Conservation (phyloP, 2,888 invertebrate species). For the Lagria hirta region DNA sequence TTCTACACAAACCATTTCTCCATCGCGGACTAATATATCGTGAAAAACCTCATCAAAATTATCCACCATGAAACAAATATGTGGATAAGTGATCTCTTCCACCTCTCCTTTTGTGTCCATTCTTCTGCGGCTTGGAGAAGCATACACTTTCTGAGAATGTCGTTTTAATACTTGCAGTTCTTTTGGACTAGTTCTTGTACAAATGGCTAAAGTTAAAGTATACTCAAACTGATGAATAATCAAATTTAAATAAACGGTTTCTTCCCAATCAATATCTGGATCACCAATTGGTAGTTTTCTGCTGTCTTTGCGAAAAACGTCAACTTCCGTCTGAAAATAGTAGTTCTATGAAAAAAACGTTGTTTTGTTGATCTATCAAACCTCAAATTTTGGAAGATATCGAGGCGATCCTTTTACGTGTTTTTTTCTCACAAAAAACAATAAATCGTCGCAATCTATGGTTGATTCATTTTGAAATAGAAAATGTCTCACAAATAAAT, state of each 20-base stretch:
- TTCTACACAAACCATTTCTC: constrained; percentile 99
- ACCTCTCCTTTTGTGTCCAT: constrained; percentile 98
- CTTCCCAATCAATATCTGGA: constrained; percentile 98
- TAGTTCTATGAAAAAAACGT: neutral
- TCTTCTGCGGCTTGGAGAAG: constrained; percentile 92
- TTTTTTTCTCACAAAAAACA: constrained; percentile 93
- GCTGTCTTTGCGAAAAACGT: constrained; percentile 96
- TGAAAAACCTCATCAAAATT: constrained; percentile 99
- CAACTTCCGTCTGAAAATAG: constrained; percentile 79
- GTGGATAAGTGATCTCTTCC: constrained; percentile 98
- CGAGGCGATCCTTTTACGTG: constrained; percentile 86
- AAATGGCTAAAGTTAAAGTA: constrained; percentile 94
- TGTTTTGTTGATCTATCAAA: constrained; percentile 46
- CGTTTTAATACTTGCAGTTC: constrained; percentile 93
- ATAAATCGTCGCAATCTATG: constrained; percentile 89
- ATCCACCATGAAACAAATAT: constrained; percentile 99
- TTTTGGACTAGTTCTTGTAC: constrained; percentile 95
- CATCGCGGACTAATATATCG: constrained; percentile 95
- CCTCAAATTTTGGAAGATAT: constrained; percentile 88
- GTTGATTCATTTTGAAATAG: constrained; percentile 85
- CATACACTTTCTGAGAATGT: constrained; percentile 91
- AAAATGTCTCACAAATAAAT: constrained; percentile 91
- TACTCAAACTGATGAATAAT: constrained; percentile 99
- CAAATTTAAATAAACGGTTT: constrained; percentile 96
- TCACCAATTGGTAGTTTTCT: constrained; percentile 95